Evolutionary conservation across 2,113 vertebrate genomes (phyloP).

Genomic region (Lates calcarifer): DNA sequence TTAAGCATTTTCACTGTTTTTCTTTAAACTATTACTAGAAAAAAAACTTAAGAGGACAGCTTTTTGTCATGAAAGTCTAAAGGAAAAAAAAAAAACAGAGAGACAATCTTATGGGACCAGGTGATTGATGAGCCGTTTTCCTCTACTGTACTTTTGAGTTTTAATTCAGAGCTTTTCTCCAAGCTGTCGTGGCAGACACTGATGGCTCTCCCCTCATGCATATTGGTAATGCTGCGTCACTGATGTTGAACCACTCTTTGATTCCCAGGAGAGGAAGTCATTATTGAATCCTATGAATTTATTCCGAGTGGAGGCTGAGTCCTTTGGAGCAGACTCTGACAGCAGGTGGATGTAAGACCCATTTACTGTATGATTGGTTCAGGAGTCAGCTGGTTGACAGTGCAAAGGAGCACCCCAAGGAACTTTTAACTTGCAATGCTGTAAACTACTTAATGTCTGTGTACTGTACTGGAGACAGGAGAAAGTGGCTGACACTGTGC

Average conservation of each 20-base stretch:
- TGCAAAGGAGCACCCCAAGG: not conserved
- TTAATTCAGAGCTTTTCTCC: conserved; percentile 19
- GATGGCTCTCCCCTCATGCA: conserved; percentile 27
- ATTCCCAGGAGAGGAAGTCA: conserved; percentile 44
- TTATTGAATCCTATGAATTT: conserved; percentile 48
- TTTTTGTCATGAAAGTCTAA: conserved; percentile 13
- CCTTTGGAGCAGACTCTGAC: conserved; percentile 30
- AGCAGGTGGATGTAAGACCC: conserved; percentile 56
- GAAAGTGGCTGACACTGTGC: conserved; percentile 41
- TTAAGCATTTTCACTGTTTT: conserved; percentile 44
- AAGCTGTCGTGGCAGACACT: conserved; percentile 9
- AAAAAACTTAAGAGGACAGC: conserved; percentile 36
- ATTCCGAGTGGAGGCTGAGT: conserved; percentile 33
- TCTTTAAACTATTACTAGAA: conserved; percentile 19
- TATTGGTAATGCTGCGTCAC: conserved; percentile 13
- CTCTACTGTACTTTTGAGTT: conserved; percentile 28
- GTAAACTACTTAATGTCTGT: conserved; percentile 59
- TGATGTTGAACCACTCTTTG: conserved; percentile 34
- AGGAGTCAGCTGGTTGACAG: conserved; percentile 2
- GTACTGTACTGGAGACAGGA: conserved; percentile 64
- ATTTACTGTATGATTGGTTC: conserved; percentile 35
- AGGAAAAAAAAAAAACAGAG: conserved; percentile 16
- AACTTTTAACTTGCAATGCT: conserved; percentile 43
- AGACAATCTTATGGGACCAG: conserved; percentile 68
- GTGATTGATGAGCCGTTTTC: conserved; percentile 35